Evolutionary conservation across 1,140 invertebrate genomes (phyloP), one percentile per base, ranked within the genome.

Genomic region (Venturia canescens): DNA sequence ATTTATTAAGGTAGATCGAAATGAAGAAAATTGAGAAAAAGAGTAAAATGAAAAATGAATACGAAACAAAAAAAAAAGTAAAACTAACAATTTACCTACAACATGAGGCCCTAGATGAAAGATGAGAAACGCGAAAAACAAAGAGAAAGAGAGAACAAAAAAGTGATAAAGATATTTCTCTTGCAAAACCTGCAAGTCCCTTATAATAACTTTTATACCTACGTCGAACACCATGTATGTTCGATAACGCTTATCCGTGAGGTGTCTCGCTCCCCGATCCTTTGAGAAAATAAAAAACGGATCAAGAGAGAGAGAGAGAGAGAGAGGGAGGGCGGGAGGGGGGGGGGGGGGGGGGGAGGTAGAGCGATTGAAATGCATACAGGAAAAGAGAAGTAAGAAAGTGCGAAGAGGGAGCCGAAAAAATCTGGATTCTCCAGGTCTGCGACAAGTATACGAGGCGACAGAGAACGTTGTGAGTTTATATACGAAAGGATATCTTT

Each of bases 191-290:
- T 1, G 38, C 23, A 50, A 50, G 53, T 29, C 74, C 74, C 75
- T 77, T 77, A 77, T 77, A 77, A 66, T 77, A 77, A 77, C 53
- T 77, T 66, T 21, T 57, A 66, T 77, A 77, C 57, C 57, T 66
- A 66, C 75, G 75, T 63, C 75, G 75, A 77, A 77, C 75, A 63
- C 53, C 75, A 18, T 77, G 75, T 77, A 63, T 57, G 57, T 77
- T n/a, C 57, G 75, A 77, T 77, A 77, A 34, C 57, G 75, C 53
- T 77, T 77, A 77, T 77, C 75, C 57, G 50, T n/a, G 57, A 63
- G n/a, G 75, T 77, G 26, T 63, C 75, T 34, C 75, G 57, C 48
- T 13, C 72, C 29, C 21, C 13, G 74, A 18, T n/a, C n/a, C 74
- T 21, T 72, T n/a, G 38, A 48, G 38, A 72, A 23, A 16, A 0